Conservation (phyloP, 2,113 vertebrate species). For the Choloepus hoffmanni region DNA sequence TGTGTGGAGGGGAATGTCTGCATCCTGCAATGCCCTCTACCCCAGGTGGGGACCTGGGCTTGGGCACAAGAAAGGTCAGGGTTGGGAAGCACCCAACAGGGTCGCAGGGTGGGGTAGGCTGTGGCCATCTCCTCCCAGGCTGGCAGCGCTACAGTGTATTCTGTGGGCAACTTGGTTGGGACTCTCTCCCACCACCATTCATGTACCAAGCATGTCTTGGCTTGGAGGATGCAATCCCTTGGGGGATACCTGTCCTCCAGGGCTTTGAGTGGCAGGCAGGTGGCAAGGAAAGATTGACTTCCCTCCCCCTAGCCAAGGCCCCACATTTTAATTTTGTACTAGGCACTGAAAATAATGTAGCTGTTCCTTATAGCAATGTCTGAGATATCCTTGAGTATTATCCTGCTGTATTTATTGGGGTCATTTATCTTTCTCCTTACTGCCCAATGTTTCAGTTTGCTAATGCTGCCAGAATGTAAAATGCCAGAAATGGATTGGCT, state of each 20-base stretch:
- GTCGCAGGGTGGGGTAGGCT: background rate
- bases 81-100: background rate
- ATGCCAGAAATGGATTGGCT: too few species aligned
- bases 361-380: background rate
- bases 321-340: conserved; percentile 14
- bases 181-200: background rate
- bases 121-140: background rate
- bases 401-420: background rate
- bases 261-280: too few species aligned
- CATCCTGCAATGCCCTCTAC: background rate
- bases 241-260: background rate
- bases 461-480: too few species aligned
- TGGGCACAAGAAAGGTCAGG: background rate
- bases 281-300: background rate
- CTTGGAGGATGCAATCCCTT: background rate
- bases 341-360: background rate
- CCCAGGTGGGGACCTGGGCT: background rate
- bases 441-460: background rate
- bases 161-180: background rate
- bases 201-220: background rate
- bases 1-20: background rate
- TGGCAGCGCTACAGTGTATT: background rate
- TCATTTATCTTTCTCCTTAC: background rate
- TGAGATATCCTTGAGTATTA: background rate
- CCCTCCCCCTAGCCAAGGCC: background rate